Evolutionary conservation across 2,797 vertebrate genomes (phyloP), one percentile per base, ranked within the genome.

Genomic region (Carapus acus): DNA sequence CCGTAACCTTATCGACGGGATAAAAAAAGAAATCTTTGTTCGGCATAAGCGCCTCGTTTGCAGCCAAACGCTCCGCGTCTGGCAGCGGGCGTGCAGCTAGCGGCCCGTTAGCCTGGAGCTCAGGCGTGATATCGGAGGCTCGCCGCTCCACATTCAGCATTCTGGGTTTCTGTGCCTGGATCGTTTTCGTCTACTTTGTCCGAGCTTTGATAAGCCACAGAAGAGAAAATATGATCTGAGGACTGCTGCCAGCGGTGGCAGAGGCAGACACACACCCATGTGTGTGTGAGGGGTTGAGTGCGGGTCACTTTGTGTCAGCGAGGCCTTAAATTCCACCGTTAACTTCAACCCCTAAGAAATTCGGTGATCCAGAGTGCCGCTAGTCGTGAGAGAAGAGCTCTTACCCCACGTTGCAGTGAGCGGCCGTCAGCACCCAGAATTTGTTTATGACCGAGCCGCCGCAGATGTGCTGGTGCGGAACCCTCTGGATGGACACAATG

Each of bases 331-430:
- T 5, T 49, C 40, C 8, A 11, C 9, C 33, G 2, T 2, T 12
- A 38, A 43, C n/a, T 14, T 20, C 24, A 42, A 16, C 24, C 14
- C 57, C 33, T 21, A 58, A 44, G 37, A 29, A n/a, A n/a, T n/a
- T n/a, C n/a, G n/a, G n/a, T n/a, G n/a, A n/a, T n/a, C 24, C 24
- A 27, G 24, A 33, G 11, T 33, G 4, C 11, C 9, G 14, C 3
- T 14, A 59, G 22, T 12, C 12, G n/a, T 31, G 43, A 61, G 20
- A 19, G 23, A 9, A 46, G 37, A 45, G 9, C 11, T 15, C 81
- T 88, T 73, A 90, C 88, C 87, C 86, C 3, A 83, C 46, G 49
- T 89, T 68, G 67, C 89, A 91, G 65, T 91, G 89, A 8, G 89
- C 89, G 15, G 89, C 89, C 9, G 88, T 88, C 65, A 91, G 42